Percentiles rank a stretch among this genome's conserved stretches.
Evolutionary conservation across 2,797 vertebrate species (phyloP).

Genomic region (Karalla daura): DNA sequence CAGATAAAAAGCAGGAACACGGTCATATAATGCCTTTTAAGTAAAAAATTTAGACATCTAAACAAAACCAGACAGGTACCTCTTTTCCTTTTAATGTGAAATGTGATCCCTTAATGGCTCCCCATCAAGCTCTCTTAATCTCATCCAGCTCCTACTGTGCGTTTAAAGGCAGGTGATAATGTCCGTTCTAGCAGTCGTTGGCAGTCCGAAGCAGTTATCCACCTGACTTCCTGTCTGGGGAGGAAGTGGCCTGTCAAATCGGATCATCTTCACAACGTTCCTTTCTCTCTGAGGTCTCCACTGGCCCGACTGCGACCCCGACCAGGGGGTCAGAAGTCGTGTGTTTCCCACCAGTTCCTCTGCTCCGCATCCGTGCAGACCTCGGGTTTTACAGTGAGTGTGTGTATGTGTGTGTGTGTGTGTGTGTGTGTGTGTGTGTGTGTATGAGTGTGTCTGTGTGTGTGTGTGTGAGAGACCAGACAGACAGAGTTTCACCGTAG

Average conservation of each 20-base stretch:
- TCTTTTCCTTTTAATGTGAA: slow-evolving; percentile 27
- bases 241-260: slow-evolving; percentile 64
- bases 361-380: slow-evolving; percentile 17
- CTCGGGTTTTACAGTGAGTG: slow-evolving; percentile 61
- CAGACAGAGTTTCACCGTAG: slow-evolving; percentile 54
- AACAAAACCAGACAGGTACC: slow-evolving; percentile 37
- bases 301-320: slow-evolving; percentile 53
- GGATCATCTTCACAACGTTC: slow-evolving; percentile 52
- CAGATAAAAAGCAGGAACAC: slow-evolving; percentile 4
- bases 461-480: slow-evolving; percentile 44
- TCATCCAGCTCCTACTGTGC: slow-evolving; percentile 50
- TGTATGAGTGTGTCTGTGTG: slow-evolving; percentile 42
- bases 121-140: slow-evolving; percentile 46
- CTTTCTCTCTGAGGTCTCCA: slow-evolving; percentile 57
- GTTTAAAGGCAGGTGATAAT: slow-evolving; percentile 63
- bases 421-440: slow-evolving; percentile 49
- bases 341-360: slow-evolving; percentile 68
- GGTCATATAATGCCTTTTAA: slow-evolving; percentile 6
- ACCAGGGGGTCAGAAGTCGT: slow-evolving; percentile 58
- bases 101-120: slow-evolving; percentile 48
- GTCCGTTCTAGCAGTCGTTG: slow-evolving; percentile 20
- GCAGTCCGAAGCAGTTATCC: slow-evolving; percentile 48
- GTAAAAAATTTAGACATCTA: slow-evolving; percentile 9
- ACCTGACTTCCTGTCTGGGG: slow-evolving; percentile 68
- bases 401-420: slow-evolving; percentile 51